Base-by-base conservation (phyloP, 1,140 invertebrate genomes). In the Helicoverpa zea region DNA sequence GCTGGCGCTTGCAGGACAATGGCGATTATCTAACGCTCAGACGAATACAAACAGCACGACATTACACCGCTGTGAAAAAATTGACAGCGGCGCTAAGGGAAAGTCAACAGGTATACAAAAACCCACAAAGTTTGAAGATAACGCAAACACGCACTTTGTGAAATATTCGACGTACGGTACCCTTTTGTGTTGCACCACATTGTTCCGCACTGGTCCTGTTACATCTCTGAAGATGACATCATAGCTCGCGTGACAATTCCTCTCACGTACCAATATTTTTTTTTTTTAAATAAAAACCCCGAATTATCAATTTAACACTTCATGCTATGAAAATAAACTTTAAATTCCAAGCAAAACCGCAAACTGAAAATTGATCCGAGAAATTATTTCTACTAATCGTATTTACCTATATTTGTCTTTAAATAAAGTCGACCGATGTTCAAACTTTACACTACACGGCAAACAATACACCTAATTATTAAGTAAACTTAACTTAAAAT, bases 101-200 rank as follows among this genome's bases (percentile, higher is more conserved):
- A 92, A 92, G 91, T 90, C 90, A 87, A 88, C 85, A 89, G 82
- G 81, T 84, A 87, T 86, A 87, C 86, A 90, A 87, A 81, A 84
- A 77, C 74, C 70, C 81, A 87, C 68, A 85, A 86, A 84, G 84
- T 85, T 83, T 83, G 59, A 72, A 88, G 86, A 91, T 89, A 90
- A 89, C 58, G 78, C 79, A 88, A 85, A 87, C 81, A 89, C 54
- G 84, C 81, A 86, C 83, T 85, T 88, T 85, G 72, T 85, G 83
- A 89, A 89, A 84, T 88, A 86, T 88, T 84, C 87, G 84, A 54
- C 70, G 64, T 88, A 91, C 89, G 86, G 87, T 90, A 91, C 81
- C 81, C 86, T 88, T 87, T 87, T 89, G 81, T 87, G 84, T 76
- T 68, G 72, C 49, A 66, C 23, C 75, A 76, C 63, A 81, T 82